phyloP scores from a whole-genome alignment of 2,888 invertebrate genomes.

The Ormyrus nitidulus region DNA sequence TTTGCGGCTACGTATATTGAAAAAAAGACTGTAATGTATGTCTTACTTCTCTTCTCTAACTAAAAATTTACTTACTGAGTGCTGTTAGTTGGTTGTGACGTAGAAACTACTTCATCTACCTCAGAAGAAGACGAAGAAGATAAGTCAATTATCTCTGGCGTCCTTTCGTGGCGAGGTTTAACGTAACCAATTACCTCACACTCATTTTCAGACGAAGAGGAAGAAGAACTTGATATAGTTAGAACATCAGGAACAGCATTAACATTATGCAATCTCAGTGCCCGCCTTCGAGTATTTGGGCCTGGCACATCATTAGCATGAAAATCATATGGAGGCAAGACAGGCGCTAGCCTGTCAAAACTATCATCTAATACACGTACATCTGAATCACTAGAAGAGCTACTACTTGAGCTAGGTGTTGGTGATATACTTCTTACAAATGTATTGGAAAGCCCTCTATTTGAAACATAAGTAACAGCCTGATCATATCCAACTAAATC shows the following conservation, averaged over 20 bases:
- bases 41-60: background rate
- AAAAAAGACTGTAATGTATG: background rate
- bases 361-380: conserved; percentile 65
- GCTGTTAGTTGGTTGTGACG: conserved; percentile 9
- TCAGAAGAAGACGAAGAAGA: conserved; percentile 79
- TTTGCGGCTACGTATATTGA: too few species aligned
- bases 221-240: conserved; percentile 65
- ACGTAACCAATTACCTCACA: conserved; percentile 82
- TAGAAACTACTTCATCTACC: conserved; percentile 71
- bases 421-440: conserved; percentile 62
- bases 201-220: conserved; percentile 77
- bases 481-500: conserved; percentile 91
- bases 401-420: conserved; percentile 60
- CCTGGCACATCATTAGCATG: conserved; percentile 65
- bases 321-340: conserved; percentile 60
- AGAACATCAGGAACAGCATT: conserved; percentile 62
- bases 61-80: conserved; percentile 37
- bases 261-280: conserved; percentile 59
- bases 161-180: conserved; percentile 81
- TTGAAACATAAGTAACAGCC: conserved; percentile 80
- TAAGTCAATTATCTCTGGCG: conserved; percentile 81
- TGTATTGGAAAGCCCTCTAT: conserved; percentile 63
- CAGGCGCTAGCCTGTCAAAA: conserved; percentile 53
- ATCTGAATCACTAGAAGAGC: conserved; percentile 67
- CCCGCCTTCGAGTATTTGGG: conserved; percentile 66